These are phyloP conservation scores for Hesperophylax magnus DNA, from an alignment of 1,140 invertebrate genomes.

Conservation along the genomic window DNA sequence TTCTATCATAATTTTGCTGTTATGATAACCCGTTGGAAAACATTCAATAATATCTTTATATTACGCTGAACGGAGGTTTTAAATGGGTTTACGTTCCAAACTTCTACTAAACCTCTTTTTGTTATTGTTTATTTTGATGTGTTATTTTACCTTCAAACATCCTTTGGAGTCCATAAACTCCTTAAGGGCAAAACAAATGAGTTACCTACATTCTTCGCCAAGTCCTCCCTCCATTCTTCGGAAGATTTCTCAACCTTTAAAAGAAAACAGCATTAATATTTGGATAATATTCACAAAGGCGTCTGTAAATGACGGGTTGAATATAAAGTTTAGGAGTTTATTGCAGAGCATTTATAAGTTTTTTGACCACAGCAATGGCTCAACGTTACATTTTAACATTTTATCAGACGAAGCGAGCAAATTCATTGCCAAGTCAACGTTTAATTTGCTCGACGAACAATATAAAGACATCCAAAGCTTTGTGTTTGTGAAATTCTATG, in stretches of 20 bases:
- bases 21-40: neutral
- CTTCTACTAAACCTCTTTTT: neutral
- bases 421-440: conserved; percentile 73
- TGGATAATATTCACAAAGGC: conserved; percentile 40
- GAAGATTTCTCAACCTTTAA: neutral
- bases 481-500: conserved; percentile 70
- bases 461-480: conserved; percentile 54
- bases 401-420: conserved; percentile 79
- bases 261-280: conserved; percentile 13
- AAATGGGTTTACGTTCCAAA: conserved; percentile 15
- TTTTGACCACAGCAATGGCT: conserved; percentile 45
- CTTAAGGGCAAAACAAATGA: neutral
- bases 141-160: conserved; percentile 11
- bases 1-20: neutral
- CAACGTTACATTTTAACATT: conserved; percentile 76
- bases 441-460: conserved; percentile 61
- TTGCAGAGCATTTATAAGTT: conserved; percentile 25
- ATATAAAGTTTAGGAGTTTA: conserved; percentile 33
- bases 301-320: conserved; percentile 5
- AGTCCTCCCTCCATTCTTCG: neutral
- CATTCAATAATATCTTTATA: neutral
- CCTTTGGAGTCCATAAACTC: neutral
- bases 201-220: neutral
- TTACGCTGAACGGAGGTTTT: neutral
- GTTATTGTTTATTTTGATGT: conserved; percentile 12